These are phyloP conservation scores for Lontra canadensis DNA, from an alignment of 2,113 vertebrate genomes.

Conservation along the genomic window DNA sequence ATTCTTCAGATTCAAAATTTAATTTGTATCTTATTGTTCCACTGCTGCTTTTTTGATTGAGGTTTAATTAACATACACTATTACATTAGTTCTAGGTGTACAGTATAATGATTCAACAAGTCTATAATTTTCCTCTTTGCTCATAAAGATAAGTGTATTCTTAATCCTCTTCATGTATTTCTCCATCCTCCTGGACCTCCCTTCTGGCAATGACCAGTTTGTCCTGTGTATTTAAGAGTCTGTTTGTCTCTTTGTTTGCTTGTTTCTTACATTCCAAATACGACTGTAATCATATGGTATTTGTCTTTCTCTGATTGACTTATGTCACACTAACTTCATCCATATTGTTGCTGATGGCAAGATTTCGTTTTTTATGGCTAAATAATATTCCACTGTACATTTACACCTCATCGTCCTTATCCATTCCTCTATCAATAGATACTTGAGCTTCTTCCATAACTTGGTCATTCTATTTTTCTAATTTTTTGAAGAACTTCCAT, in stretches of 20 bases:
- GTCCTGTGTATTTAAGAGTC: not conserved
- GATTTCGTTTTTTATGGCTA: not conserved
- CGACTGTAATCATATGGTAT: not conserved
- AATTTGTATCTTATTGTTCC: constrained; percentile 92
- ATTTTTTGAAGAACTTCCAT: not conserved
- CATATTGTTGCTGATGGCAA: not conserved
- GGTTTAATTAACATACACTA: not conserved
- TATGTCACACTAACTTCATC: not conserved
- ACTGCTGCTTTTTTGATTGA: constrained; percentile 84
- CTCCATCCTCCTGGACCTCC: not conserved
- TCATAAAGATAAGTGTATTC: not conserved
- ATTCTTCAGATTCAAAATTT: constrained; percentile 91
- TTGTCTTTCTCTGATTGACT: not conserved
- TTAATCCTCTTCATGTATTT: not conserved
- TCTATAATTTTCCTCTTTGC: not conserved
- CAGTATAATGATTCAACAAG: not conserved
- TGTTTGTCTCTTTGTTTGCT: not conserved
- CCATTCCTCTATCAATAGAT: not conserved
- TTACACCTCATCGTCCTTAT: not conserved
- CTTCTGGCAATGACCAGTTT: not conserved
- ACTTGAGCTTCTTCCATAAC: not conserved
- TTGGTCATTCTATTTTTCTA: not conserved
- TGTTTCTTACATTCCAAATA: not conserved
- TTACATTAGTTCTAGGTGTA: not conserved
- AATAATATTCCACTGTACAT: not conserved